Evolutionary conservation across 2,797 vertebrate species (phyloP), one percentile per base, ranked within the genome.

Genomic region (Spheniscus humboldti): DNA sequence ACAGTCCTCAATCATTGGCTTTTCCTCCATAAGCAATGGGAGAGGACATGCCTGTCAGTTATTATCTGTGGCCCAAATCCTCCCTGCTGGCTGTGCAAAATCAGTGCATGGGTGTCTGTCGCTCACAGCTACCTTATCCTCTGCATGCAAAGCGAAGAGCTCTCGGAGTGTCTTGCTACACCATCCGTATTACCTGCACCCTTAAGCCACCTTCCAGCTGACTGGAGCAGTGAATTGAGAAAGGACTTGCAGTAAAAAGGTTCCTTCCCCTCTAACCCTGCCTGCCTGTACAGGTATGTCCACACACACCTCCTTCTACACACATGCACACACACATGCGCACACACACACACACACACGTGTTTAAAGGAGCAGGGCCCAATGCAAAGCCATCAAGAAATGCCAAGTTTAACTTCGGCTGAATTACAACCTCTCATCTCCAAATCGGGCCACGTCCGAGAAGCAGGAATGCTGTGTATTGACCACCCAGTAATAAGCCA

Each of bases 301-400:
- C 35, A 20, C 13, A 27, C 35, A 18, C 23, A 35, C 3, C 50
- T 77, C 14, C 47, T 62, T 45, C 43, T 48, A 60, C 35, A 45
- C 4, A 7, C 1, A 1, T 5, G 5, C 13, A 22, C 28, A 8
- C 13, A 22, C 19, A 12, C 33, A 33, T 2, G 0, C 0, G 0
- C 35, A 60, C 35, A 45, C 4, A 7, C 1, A 1, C 35, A 22
- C 28, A 7, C 12, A 22, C 19, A 12, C 33, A 33, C 0, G 0
- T 31, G 18, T 64, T 69, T 45, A 39, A 53, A 68, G 37, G 60
- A 33, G 4, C 33, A 31, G 10, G 22, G 22, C 20, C 14, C 31
- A 27, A 25, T 5, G 53, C n/a, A 75, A 67, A 50, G 6, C 15
- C 15, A 33, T 16, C 20, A 48, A 53, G 28, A 78, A 62, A 86